These are phyloP conservation scores for Leptinotarsa lineolata DNA, from an alignment of 1,140 invertebrate genomes.

Conservation along the genomic window DNA sequence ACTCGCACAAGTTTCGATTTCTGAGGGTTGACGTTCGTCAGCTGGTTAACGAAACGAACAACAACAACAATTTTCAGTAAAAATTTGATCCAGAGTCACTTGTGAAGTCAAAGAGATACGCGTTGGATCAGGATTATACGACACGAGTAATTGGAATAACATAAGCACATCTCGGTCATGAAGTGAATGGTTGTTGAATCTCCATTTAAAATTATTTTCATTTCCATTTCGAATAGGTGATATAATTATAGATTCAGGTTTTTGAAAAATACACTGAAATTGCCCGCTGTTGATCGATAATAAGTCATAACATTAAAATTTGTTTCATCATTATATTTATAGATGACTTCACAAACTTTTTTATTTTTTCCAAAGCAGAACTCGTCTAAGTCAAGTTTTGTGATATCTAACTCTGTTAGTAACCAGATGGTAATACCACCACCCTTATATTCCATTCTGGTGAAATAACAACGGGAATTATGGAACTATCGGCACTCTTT, in stretches of 20 bases:
- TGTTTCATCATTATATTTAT: slow-evolving; percentile 13
- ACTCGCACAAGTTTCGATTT: too few relatives aligned
- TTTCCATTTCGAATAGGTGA: not conserved
- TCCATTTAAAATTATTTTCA: not conserved
- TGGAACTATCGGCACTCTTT: slow-evolving; percentile 6
- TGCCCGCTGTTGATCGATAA: too few relatives aligned
- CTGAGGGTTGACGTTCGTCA: too few relatives aligned
- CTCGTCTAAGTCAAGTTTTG: slow-evolving; percentile 3
- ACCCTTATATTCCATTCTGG: slow-evolving; percentile 10
- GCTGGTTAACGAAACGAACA: too few relatives aligned
- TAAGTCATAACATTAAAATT: slow-evolving; percentile 9
- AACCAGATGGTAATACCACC: too few relatives aligned
- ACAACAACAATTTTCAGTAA: too few relatives aligned
- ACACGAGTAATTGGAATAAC: slow-evolving; percentile 13
- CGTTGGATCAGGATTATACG: slow-evolving; percentile 15
- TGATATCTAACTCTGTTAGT: not conserved
- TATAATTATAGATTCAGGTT: too few relatives aligned
- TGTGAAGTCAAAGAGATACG: too few relatives aligned
- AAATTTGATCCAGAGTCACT: slow-evolving; percentile 12
- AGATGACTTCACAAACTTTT: slow-evolving; percentile 10
- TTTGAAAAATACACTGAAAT: too few relatives aligned
- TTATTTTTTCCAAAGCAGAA: slow-evolving; percentile 10
- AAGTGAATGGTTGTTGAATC: too few relatives aligned
- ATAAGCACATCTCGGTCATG: too few relatives aligned
- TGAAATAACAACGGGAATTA: slow-evolving; percentile 7